Evolutionary conservation across 2,888 invertebrate species (phyloP).

Genomic region (Ypsolopha sequella): DNA sequence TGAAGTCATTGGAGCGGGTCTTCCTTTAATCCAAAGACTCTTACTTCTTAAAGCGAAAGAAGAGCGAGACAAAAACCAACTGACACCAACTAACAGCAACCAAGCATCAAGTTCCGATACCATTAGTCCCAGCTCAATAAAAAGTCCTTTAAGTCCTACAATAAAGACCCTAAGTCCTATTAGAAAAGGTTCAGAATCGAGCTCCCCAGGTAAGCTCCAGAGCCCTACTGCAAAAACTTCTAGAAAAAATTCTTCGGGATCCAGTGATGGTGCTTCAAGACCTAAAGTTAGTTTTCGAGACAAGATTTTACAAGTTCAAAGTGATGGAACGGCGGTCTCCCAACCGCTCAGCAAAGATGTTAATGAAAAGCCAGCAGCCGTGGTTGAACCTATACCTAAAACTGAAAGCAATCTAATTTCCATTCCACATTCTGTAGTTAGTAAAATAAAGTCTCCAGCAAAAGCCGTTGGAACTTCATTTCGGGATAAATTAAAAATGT

Average conservation of each 20-base stretch:
- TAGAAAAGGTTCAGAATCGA: constrained; percentile 62
- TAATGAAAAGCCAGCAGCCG: constrained; percentile 52
- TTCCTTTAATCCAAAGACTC: constrained; percentile 81
- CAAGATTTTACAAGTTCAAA: constrained; percentile 71
- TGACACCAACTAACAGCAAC: constrained; percentile 52
- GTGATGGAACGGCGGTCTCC: constrained; percentile 58
- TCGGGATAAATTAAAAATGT: constrained; percentile 58
- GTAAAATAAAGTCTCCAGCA: constrained; percentile 65
- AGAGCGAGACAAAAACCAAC: constrained; percentile 69
- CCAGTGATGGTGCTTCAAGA: constrained; percentile 48
- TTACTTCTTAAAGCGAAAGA: constrained; percentile 82
- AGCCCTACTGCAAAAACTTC: constrained; percentile 59
- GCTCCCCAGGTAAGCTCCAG: constrained; percentile 59
- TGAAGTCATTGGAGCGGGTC: constrained; percentile 77
- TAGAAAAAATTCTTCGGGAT: constrained; percentile 60
- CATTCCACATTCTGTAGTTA: constrained; percentile 64
- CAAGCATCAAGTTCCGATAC: constrained; percentile 65
- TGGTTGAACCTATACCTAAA: constrained; percentile 58
- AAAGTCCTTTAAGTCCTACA: constrained; percentile 63
- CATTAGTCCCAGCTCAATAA: constrained; percentile 61
- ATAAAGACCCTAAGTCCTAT: constrained; percentile 60
- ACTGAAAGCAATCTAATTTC: constrained; percentile 57
- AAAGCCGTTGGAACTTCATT: constrained; percentile 60
- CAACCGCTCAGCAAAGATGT: constrained; percentile 55
- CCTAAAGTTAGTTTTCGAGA: constrained; percentile 75